Conservation (phyloP, 2,888 invertebrate genomes). For the Oligia latruncula region DNA sequence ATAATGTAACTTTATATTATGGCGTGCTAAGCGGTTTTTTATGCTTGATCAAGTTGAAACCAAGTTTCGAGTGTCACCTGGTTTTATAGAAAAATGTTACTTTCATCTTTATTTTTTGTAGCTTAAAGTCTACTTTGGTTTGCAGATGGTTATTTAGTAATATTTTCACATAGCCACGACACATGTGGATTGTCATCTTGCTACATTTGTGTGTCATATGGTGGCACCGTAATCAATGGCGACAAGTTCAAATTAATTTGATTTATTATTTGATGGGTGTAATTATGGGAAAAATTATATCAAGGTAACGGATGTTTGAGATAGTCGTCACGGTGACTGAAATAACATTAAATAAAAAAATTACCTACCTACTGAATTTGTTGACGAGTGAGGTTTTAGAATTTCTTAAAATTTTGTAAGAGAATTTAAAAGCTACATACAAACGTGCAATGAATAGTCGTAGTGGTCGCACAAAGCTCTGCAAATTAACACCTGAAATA, state of each 20-base stretch:
- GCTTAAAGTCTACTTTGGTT: constrained; percentile 62
- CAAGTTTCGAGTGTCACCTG: constrained; percentile 85
- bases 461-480: constrained; percentile 26
- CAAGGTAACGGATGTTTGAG: constrained; percentile 24
- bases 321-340: not conserved
- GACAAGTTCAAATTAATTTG: constrained; percentile 70
- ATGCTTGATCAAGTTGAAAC: constrained; percentile 86
- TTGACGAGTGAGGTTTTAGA: not conserved
- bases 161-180: constrained; percentile 69
- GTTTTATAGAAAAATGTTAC: constrained; percentile 62
- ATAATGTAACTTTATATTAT: constrained; percentile 81
- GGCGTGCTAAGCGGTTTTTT: constrained; percentile 85
- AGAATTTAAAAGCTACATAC: not conserved
- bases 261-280: constrained; percentile 56
- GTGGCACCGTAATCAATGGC: constrained; percentile 74
- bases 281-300: constrained; percentile 51
- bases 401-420: not conserved
- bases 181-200: constrained; percentile 76
- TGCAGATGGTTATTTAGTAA: constrained; percentile 52
- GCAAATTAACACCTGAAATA: constrained; percentile 55
- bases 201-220: constrained; percentile 81
- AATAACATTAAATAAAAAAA: constrained; percentile 4
- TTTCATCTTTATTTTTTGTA: constrained; percentile 66
- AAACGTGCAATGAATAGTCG: constrained; percentile 5
- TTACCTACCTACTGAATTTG: not conserved